These are phyloP conservation scores for Mayetiola destructor DNA, from an alignment of 2,888 invertebrate species.

Conservation along the genomic window DNA sequence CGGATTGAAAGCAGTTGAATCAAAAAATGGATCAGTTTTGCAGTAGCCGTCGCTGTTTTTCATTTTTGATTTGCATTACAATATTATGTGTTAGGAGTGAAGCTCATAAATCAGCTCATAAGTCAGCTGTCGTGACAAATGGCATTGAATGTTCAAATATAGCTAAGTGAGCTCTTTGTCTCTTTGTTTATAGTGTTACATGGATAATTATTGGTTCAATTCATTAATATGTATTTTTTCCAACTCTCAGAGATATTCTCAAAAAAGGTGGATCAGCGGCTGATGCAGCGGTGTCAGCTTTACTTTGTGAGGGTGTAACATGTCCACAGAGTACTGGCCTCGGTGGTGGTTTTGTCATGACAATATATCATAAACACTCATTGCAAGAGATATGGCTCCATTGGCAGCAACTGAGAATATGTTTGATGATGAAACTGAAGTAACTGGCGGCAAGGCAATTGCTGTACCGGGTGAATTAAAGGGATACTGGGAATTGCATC, in stretches of 20 bases:
- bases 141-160: constrained; percentile 58
- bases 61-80: no score
- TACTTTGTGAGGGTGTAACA: constrained; percentile 73
- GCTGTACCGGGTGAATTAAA: constrained; percentile 83
- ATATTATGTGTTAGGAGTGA: no score
- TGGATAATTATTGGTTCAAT: not conserved
- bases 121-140: constrained; percentile 50
- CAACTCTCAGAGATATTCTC: constrained; percentile 44
- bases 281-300: constrained; percentile 72
- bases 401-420: constrained; percentile 48
- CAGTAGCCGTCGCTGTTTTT: no score
- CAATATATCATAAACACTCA: constrained; percentile 57
- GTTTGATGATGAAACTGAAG: constrained; percentile 43
- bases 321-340: constrained; percentile 77
- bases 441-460: constrained; percentile 35
- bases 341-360: constrained; percentile 80
- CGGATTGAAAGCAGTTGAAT: not conserved
- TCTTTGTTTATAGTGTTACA: not conserved
- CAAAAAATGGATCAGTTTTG: no score
- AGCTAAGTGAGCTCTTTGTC: constrained; percentile 40
- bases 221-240: constrained; percentile 18
- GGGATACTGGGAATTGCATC: constrained; percentile 68
- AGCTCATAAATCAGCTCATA: not conserved
- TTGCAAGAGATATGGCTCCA: constrained; percentile 70
- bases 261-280: constrained; percentile 60